Base-by-base conservation (phyloP, 1,140 invertebrate genomes). In the Coboldia fuscipes region DNA sequence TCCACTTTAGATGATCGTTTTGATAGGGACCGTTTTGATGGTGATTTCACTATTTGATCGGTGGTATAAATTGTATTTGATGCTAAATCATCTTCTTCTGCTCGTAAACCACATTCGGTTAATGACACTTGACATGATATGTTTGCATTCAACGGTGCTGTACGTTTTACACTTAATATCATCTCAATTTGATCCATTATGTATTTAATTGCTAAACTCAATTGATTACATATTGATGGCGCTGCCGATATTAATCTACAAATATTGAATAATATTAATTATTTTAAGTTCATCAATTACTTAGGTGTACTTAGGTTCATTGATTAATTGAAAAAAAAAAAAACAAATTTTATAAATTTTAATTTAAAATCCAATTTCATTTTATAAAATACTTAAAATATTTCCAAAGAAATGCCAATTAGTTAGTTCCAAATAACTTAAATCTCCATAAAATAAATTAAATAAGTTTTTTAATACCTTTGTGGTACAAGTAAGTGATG, bases 141-240 rank as follows among this genome's bases (percentile, higher is more conserved):
- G 28, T 37, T 36, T 15, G 35, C 31, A 14, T 18, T 18, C 14
- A 18, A 8, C 17, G 9, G 6, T 19, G 7, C 9, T n/a, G 14
- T 16, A 8, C 15, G 4, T 19, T n/a, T n/a, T n/a, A n/a, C n/a
- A n/a, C n/a, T 31, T 8, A 31, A 5, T 17, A 31, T 31, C 8
- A 19, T 8, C 7, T 31, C 13, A 3, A 72, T 34, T 37, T 70
- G 61, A 22, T 69, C 56, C 40, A 70, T 50, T 17, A 70, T 53
- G 38, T 62, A 67, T 50, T 60, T 56, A 38, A 57, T 62, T 39
- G 69, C 42, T 37, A 64, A 56, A 36, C 59, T 48, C 4, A 31
- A 18, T 16, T 23, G 22, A 15, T 14, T 15, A n/a, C 21, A 30
- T 28, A 37, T 32, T 17, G 10, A 27, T 33, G 21, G 29, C 16